Conservation (phyloP, 2,113 vertebrate genomes). For the Melanostigma gelatinosum region DNA sequence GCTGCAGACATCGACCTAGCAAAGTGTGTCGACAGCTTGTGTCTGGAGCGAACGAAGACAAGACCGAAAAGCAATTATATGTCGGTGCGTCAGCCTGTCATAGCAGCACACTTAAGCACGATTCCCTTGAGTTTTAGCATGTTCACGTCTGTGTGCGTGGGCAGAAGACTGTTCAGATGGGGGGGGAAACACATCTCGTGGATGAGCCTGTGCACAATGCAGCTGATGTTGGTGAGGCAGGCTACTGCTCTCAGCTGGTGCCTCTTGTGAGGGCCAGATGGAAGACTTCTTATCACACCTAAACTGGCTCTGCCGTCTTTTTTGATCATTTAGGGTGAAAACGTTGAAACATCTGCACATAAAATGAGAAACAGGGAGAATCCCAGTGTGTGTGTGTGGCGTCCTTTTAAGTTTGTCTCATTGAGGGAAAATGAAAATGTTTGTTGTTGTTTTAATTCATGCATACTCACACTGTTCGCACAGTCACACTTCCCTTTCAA, state of each 20-base stretch:
- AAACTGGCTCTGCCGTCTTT: conserved; percentile 29
- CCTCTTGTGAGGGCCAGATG: conserved; percentile 60
- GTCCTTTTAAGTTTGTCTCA: conserved; percentile 25
- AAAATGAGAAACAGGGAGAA: conserved; percentile 56
- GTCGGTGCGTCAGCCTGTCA: background rate
- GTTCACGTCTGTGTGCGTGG: background rate
- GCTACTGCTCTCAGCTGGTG: conserved; percentile 45
- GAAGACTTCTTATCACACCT: conserved; percentile 53
- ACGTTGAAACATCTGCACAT: conserved; percentile 65
- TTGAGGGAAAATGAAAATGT: conserved; percentile 1
- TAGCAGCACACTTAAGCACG: background rate
- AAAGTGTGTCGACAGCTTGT: background rate
- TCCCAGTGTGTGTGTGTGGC: background rate
- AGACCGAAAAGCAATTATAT: conserved; percentile 23
- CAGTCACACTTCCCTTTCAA: conserved; percentile 6
- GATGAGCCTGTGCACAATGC: conserved; percentile 43
- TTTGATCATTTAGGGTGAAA: conserved; percentile 49
- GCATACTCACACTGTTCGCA: conserved; percentile 12
- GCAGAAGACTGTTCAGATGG: background rate
- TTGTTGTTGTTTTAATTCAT: conserved; percentile 11
- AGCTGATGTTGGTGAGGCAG: conserved; percentile 55
- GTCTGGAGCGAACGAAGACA: background rate
- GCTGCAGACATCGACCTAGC: background rate
- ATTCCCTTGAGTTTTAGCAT: conserved; percentile 14
- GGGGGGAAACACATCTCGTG: conserved; percentile 6